Evolutionary conservation across 2,113 vertebrate genomes (phyloP).

Genomic region (Oryzias javanicus): DNA sequence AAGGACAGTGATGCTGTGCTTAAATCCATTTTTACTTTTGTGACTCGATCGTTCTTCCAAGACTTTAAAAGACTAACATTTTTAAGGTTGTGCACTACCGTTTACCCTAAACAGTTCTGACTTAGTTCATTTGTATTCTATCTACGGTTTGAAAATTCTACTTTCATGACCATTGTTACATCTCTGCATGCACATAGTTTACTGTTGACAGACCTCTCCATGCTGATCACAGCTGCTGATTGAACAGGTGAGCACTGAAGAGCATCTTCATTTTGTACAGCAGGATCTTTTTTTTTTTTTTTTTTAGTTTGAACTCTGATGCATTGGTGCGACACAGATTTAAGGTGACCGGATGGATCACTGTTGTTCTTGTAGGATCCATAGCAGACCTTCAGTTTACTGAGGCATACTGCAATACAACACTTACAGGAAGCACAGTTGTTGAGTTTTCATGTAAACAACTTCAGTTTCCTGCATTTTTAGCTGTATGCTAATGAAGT

Average conservation of each 20-base stretch:
- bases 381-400: constrained; percentile 31
- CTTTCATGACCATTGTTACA: constrained; percentile 10
- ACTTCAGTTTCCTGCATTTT: constrained; percentile 1
- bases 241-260: constrained; percentile 29
- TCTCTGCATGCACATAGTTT: constrained; percentile 7
- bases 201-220: constrained; percentile 1
- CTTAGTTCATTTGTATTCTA: neutral
- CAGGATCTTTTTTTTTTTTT: neutral
- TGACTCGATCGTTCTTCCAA: neutral
- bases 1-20: neutral
- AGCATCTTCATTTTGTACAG: constrained; percentile 1
- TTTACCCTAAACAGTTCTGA: constrained; percentile 10
- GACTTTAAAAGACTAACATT: neutral
- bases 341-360: constrained; percentile 1
- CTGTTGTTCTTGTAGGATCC: constrained; percentile 56
- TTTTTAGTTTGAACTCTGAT: constrained; percentile 19
- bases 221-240: constrained; percentile 49
- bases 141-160: constrained; percentile 1
- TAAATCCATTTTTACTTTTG: neutral
- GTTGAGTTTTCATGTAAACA: constrained; percentile 3
- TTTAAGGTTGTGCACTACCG: constrained; percentile 27
- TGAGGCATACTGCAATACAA: constrained; percentile 21
- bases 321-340: constrained; percentile 28
- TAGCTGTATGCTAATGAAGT: constrained; percentile 14
- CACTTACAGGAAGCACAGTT: neutral